Percentiles rank a stretch among this genome's conserved stretches.
Evolutionary conservation across 2,797 vertebrate genomes (phyloP).

Genomic region (Lophius americanus): DNA sequence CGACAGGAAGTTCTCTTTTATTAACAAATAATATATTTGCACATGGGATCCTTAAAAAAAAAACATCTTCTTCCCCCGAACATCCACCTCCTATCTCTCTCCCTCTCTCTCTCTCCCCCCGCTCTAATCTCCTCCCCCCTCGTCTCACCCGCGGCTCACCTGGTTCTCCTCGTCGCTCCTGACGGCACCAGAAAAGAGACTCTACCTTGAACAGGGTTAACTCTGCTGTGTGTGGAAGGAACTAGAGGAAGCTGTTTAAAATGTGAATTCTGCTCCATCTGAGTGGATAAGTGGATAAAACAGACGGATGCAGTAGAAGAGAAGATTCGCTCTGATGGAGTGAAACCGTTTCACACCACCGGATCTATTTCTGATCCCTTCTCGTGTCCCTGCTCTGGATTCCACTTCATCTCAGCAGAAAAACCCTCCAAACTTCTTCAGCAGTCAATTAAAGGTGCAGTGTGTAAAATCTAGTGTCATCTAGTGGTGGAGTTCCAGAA

Average conservation of each 20-base stretch:
- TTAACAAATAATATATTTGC: slow-evolving; percentile 32
- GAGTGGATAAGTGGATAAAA: too few species aligned
- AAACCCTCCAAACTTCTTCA: too few species aligned
- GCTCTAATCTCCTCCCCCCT: slow-evolving; percentile 24
- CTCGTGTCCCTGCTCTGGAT: too few species aligned
- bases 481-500: too few species aligned
- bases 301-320: too few species aligned
- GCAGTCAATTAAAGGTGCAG: too few species aligned
- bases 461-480: too few species aligned
- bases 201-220: slow-evolving; percentile 1
- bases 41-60: slow-evolving; percentile 8
- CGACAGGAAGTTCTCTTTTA: slow-evolving; percentile 31
- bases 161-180: background rate
- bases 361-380: too few species aligned
- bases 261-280: background rate
- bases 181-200: background rate
- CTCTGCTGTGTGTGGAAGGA: background rate
- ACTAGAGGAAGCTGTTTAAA: background rate
- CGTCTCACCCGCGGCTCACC: slow-evolving; percentile 4
- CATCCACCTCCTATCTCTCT: slow-evolving; percentile 3
- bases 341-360: too few species aligned
- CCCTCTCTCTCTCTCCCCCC: background rate
- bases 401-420: too few species aligned
- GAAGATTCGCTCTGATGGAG: too few species aligned
- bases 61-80: background rate